Percentiles rank a stretch among this genome's conserved stretches.
phyloP scores from a whole-genome alignment of 2,888 invertebrate genomes.

The Dorcus parallelipipedus region DNA sequence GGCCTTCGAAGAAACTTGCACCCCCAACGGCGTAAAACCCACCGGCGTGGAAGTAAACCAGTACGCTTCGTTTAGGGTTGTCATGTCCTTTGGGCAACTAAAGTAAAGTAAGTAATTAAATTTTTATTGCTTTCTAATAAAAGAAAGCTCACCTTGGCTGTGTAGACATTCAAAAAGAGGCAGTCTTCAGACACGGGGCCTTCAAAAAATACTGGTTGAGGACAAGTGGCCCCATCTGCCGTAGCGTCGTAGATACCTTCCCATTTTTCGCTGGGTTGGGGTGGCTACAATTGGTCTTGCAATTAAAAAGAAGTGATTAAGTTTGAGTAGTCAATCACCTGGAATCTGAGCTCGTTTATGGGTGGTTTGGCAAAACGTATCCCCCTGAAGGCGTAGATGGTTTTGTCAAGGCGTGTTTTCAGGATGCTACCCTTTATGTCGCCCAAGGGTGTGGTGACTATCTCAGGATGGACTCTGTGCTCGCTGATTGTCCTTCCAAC shows the following conservation, averaged over 20 bases:
- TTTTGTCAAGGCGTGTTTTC: constrained; percentile 28
- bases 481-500: constrained; percentile 24
- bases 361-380: constrained; percentile 36
- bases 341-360: constrained; percentile 42
- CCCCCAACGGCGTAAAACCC: constrained; percentile 62
- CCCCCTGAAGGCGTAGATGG: constrained; percentile 32
- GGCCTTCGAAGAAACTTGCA: constrained; percentile 56
- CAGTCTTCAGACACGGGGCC: constrained; percentile 59
- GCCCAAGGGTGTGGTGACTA: constrained; percentile 28
- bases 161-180: constrained; percentile 61
- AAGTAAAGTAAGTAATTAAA: constrained; percentile 10
- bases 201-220: constrained; percentile 35
- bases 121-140: background rate
- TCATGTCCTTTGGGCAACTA: constrained; percentile 40
- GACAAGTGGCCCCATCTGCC: constrained; percentile 41
- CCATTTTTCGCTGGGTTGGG: constrained; percentile 41
- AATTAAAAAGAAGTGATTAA: too few relatives aligned
- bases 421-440: constrained; percentile 31
- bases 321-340: constrained; percentile 30
- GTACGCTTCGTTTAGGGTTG: constrained; percentile 54
- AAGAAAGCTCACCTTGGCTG: constrained; percentile 25
- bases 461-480: constrained; percentile 25
- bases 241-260: constrained; percentile 42
- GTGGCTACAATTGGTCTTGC: constrained; percentile 34
- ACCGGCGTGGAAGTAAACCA: constrained; percentile 67